Evolutionary conservation across 30 jellyfish, hydroid and myxozoan species (phyloP), one percentile per base, ranked within the genome.

Genomic region (Phacellophora camtschatica): DNA sequence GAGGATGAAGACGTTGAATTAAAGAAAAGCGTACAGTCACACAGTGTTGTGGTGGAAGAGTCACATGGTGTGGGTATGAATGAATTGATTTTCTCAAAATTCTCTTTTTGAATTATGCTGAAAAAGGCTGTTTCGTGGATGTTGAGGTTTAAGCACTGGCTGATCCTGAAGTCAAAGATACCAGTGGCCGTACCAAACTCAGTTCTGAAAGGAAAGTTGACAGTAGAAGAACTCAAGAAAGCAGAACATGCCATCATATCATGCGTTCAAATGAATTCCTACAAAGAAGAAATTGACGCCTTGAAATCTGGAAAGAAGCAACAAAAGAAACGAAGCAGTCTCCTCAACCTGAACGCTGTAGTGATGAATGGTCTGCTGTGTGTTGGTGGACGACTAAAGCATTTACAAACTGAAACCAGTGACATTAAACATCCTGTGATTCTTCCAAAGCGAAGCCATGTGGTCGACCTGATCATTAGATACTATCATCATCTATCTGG

Each of bases 351-450:
- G 33, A 69, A 43, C 3, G 88, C 94, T 8, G 18, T 82, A n/a
- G 12, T 49, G n/a, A 34, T 24, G 12, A 58, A 82, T 20, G 94
- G 58, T 30, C 24, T 82, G 33, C 29, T 79, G 15, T 11, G 81
- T 13, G 94, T 68, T 68, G 94, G 94, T 20, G 94, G 94, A 15
- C 86, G 88, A 20, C 79, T 82, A 36, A 53, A 42, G 33, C 58
- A 33, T 5, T 75, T 66, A 27, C 79, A 90, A 0, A 22, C 67
- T 8, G 72, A 27, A 34, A 20, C 24, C 30, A 34, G 66, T 10
- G 59, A 49, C 29, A 83, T 20, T 2, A 76, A 59, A 49, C 88
- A 74, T 35, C 92, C 93, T 8, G 70, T 48, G 13, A 65, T 86
- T 8, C 81, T 76, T 18, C 90, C 96, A 25, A 69, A 83, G 62